Evolutionary conservation across 2,888 invertebrate species (phyloP), one percentile per base, ranked within the genome.

Genomic region (Achlya flavicornis): DNA sequence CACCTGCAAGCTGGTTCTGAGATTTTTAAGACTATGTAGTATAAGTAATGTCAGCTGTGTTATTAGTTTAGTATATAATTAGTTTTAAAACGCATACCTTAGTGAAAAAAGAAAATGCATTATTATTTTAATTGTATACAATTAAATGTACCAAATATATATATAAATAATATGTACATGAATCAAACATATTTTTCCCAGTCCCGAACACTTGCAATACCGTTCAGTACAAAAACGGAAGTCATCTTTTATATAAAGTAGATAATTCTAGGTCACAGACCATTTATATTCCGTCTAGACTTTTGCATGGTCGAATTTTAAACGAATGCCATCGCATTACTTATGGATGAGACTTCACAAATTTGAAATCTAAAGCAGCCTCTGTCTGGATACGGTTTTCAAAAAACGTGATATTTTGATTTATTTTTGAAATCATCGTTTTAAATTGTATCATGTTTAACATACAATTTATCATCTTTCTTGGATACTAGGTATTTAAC

Each of bases 271-370:
- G 93, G 93, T 91, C 92, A 92, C 87, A 85, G 77, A 76, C 80
- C 81, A 91, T 93, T 93, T 83, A 90, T 92, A 93, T 93, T 93
- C 93, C 83, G 88, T 87, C 93, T 92, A 92, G 93, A 93, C 91
- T 91, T 92, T 91, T 93, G 93, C 93, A 93, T 91, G 91, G 92
- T 91, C 93, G 89, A 93, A 93, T 92, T 91, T 90, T 86, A 91
- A 92, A 87, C 77, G 89, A 90, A 89, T 90, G 85, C 84, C 89
- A 86, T 89, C 86, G 80, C 80, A 88, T 90, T 90, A 91, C 86
- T 76, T 88, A 93, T 93, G 93, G 90, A 93, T 93, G 93, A 92
- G 92, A 76, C 83, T 78, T 75, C 71, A 78, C 19, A 84, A 88
- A 92, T 93, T 91, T 92, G 77, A 90, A 92, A 92, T 80, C 88